A percentile compares a stretch with the other conserved stretches of the same genome.
These are phyloP conservation scores for Hexactinellida sp. DNA, from an alignment of 37 sponge, comb jelly and placozoan species.

Conservation along the genomic window DNA sequence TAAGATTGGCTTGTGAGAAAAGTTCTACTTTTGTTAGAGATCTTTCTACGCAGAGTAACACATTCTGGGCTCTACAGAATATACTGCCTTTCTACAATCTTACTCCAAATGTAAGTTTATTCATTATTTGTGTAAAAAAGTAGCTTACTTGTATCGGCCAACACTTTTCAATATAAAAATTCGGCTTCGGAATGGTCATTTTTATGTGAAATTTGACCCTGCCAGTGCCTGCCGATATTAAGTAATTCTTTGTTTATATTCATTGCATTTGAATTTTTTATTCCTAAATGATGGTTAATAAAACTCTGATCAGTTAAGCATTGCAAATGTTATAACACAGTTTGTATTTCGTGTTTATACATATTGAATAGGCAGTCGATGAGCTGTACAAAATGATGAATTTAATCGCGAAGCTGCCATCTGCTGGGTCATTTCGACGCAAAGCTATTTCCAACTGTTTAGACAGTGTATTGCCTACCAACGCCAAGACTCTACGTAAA, in stretches of 20 bases:
- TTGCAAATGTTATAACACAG: no score
- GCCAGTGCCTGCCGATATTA: no score
- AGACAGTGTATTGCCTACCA: neutral
- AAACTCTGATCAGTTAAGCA: no score
- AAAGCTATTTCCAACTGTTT: neutral
- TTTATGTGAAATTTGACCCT: neutral
- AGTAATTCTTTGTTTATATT: no score
- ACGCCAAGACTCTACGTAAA: neutral
- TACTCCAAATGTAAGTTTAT: neutral
- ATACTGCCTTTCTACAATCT: conserved; percentile 8
- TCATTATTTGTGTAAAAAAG: neutral
- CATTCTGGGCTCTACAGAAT: neutral
- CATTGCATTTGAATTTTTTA: no score
- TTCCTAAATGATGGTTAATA: no score
- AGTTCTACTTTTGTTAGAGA: neutral
- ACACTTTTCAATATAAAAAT: no score
- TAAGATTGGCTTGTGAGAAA: neutral
- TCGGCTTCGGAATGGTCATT: no score
- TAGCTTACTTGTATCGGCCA: neutral
- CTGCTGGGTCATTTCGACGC: neutral
- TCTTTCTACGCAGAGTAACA: neutral
- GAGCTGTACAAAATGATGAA: conserved; percentile 7
- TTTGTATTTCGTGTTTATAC: no score
- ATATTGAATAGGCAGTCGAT: neutral
- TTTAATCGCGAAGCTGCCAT: neutral